Evolutionary conservation across 2,797 vertebrate genomes (phyloP), one percentile per base, ranked within the genome.

Genomic region (Numenius phaeopus): DNA sequence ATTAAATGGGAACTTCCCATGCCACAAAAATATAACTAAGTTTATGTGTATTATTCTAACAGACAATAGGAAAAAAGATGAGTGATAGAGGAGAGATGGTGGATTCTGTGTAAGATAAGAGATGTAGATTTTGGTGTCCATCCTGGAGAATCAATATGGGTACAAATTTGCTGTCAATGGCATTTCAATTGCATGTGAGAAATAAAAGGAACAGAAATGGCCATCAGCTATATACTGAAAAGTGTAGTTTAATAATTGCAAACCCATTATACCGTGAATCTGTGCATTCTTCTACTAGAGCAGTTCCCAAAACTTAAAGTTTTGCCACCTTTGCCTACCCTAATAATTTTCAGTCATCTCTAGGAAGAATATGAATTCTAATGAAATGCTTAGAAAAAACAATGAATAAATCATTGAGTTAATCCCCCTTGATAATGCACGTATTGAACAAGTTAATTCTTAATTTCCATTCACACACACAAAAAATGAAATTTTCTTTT

Each of bases 341-440:
- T 64, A 59, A 77, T 88, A 73, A 50, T 67, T 90, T 84, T 79
- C 57, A 83, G 47, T 73, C 40, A 27, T 79, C 52, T 72, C 55
- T 46, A 83, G 71, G 64, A 95, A 89, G 70, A 93, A 83, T 47
- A 77, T 26, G 54, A 96, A 97, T 95, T 94, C 34, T 81, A 96
- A 90, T 73, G 40, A 95, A 93, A 91, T 44, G 76, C 55, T 96
- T 95, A 17, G 66, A 69, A 97, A 96, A 73, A 80, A 49, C 11
- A 91, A 80, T 76, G 52, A 92, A 87, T 96, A 91, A 92, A 96
- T 73, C 37, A 92, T 89, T 70, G 47, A 80, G 32, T 62, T 96
- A 97, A 83, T 93, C 66, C 26, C 79, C 83, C 66, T 81, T 87
- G 71, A 87, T 66, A 95, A 79, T 47, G 8, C 46, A 67, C 40